A percentile compares a stretch with the other conserved stretches of the same genome.
Evolutionary conservation across 1,140 invertebrate species (phyloP).

Genomic region (Pseudomyrmex cubaensis): DNA sequence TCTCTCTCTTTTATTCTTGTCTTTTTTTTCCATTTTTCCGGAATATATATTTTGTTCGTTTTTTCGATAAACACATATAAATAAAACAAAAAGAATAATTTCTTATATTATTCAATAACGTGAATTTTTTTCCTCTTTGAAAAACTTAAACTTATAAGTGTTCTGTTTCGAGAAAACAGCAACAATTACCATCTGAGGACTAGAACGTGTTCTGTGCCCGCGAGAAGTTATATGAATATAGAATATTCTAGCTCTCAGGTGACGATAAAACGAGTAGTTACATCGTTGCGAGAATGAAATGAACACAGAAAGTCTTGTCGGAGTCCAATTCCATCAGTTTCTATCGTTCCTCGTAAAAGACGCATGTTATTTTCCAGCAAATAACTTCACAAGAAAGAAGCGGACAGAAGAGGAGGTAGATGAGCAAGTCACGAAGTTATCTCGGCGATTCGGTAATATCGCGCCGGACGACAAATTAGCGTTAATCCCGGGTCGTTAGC

Average conservation of each 20-base stretch:
- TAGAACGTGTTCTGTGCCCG: neutral
- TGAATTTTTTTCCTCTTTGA: too few relatives aligned
- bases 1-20: slow-evolving; percentile 1
- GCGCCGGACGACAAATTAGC: slow-evolving; percentile 80
- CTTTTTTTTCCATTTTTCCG: neutral
- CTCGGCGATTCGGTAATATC: slow-evolving; percentile 76
- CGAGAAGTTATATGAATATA: neutral
- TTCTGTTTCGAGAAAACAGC: slow-evolving; percentile 2
- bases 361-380: slow-evolving; percentile 13
- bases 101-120: too few relatives aligned
- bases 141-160: too few relatives aligned
- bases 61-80: too few relatives aligned
- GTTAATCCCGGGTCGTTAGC: slow-evolving; percentile 80
- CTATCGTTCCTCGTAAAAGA: slow-evolving; percentile 7
- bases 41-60: too few relatives aligned
- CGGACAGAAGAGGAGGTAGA: slow-evolving; percentile 45
- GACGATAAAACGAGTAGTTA: slow-evolving; percentile 37
- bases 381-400: slow-evolving; percentile 58
- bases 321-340: slow-evolving; percentile 29
- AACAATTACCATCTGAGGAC: neutral
- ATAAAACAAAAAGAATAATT: too few relatives aligned
- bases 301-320: slow-evolving; percentile 31
- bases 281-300: slow-evolving; percentile 34
- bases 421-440: slow-evolving; percentile 65
- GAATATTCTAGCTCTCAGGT: slow-evolving; percentile 35